phyloP scores from a whole-genome alignment of 2,113 vertebrate genomes.

The Colossoma macropomum region DNA sequence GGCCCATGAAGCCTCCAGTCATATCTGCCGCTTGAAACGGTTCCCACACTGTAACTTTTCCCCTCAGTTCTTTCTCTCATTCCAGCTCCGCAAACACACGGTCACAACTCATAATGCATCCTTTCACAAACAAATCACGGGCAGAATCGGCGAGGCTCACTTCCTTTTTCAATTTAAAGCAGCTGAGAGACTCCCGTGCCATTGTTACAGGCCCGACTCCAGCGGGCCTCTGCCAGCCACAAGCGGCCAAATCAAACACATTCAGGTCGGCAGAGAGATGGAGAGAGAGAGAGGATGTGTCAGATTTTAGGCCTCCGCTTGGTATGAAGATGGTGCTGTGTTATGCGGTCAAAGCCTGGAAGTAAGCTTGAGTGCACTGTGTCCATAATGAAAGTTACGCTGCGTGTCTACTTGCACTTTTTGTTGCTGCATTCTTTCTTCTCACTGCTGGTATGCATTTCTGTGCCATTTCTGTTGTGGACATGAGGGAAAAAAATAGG shows the following conservation, averaged over 20 bases:
- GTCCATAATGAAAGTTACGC: too few relatives aligned
- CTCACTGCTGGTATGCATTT: too few relatives aligned
- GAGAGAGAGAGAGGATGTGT: not conserved
- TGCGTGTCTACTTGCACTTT: too few relatives aligned
- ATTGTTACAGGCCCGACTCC: constrained; percentile 48
- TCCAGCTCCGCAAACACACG: constrained; percentile 36
- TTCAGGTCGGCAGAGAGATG: not conserved
- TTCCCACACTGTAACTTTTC: not conserved
- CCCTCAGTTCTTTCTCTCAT: not conserved
- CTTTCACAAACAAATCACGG: constrained; percentile 49
- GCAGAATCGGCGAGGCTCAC: constrained; percentile 26
- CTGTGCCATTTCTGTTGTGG: too few relatives aligned
- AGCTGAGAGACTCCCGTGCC: constrained; percentile 20
- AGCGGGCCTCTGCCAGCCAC: constrained; percentile 5
- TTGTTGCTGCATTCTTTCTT: too few relatives aligned
- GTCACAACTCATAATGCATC: constrained; percentile 53
- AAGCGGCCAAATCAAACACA: constrained; percentile 43
- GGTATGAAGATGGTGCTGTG: not conserved
- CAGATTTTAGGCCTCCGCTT: not conserved
- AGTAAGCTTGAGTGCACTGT: not conserved
- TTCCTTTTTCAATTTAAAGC: constrained; percentile 43
- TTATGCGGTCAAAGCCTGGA: not conserved
- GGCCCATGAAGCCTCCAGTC: not conserved
- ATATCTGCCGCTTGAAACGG: not conserved
- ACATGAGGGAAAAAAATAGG: too few relatives aligned